Conservation (phyloP, 1,140 invertebrate genomes). For the Daktulosphaira vitifoliae region DNA sequence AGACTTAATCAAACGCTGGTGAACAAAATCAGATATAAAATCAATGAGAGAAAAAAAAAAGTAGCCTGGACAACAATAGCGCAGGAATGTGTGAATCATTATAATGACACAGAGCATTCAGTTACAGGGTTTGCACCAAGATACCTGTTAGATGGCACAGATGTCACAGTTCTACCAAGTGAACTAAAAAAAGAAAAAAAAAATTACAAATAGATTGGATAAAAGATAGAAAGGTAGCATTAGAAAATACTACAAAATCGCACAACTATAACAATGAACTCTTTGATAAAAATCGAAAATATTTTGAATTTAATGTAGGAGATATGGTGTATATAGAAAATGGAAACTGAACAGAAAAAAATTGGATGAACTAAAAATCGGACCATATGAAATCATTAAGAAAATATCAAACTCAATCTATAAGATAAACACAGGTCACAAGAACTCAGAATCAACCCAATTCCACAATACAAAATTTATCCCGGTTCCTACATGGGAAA, state of each 20-base stretch:
- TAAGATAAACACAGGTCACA: conserved; percentile 30
- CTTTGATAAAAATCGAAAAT: conserved; percentile 14
- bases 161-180: conserved; percentile 28
- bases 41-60: no score
- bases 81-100: no score
- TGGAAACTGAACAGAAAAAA: conserved; percentile 37
- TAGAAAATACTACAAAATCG: conserved; percentile 7
- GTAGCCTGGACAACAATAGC: no score
- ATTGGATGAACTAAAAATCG: conserved; percentile 35
- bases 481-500: no score
- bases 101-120: conserved; percentile 21
- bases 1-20: no score
- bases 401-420: conserved; percentile 35
- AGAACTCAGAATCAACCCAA: conserved; percentile 26
- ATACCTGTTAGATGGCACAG: conserved; percentile 18
- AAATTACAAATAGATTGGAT: background rate
- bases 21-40: no score
- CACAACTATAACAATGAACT: conserved; percentile 12
- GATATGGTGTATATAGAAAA: conserved; percentile 27
- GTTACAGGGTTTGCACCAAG: conserved; percentile 14
- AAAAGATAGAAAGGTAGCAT: conserved; percentile 10
- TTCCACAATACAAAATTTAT: conserved; percentile 34
- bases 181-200: conserved; percentile 30
- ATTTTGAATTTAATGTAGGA: background rate
- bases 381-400: conserved; percentile 24